A percentile compares a stretch with the other conserved stretches of the same genome.
These are phyloP conservation scores for Salmo trutta DNA, from an alignment of 2,797 vertebrate genomes.

Conservation along the genomic window DNA sequence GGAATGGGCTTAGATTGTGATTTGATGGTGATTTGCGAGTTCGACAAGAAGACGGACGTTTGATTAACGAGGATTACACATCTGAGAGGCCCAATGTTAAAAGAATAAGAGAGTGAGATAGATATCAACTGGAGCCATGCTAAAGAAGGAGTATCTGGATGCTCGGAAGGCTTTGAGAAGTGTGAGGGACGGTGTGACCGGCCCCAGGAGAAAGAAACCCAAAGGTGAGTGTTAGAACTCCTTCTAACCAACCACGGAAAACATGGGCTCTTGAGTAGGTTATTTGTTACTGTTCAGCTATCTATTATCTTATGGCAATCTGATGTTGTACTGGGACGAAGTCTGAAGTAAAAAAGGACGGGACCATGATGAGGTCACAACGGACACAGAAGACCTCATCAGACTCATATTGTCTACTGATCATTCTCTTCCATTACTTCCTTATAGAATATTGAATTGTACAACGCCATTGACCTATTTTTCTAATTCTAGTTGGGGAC, in stretches of 20 bases:
- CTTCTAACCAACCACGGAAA: too few species aligned
- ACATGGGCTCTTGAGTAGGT: too few species aligned
- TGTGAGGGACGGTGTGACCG: constrained; percentile 45
- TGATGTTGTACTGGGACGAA: background rate
- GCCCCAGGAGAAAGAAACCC: constrained; percentile 56
- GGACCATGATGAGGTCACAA: background rate
- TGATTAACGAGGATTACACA: background rate
- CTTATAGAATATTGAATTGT: background rate
- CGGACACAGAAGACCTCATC: background rate
- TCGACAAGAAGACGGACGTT: background rate
- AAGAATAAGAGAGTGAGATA: constrained; percentile 7
- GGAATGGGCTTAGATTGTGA: background rate
- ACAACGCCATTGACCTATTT: background rate
- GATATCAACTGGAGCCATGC: constrained; percentile 48
- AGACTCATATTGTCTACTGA: background rate
- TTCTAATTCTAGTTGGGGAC: background rate
- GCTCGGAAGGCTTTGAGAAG: constrained; percentile 64
- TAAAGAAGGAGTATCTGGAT: constrained; percentile 64
- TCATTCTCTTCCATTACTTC: background rate
- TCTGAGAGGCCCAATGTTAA: background rate
- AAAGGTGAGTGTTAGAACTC: constrained; percentile 65
- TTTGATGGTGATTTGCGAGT: background rate
- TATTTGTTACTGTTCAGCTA: too few species aligned
- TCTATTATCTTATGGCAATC: background rate
- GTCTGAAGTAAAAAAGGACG: background rate